phyloP scores from a whole-genome alignment of 2,888 invertebrate genomes.

The Lepetodrilus schrolli region DNA sequence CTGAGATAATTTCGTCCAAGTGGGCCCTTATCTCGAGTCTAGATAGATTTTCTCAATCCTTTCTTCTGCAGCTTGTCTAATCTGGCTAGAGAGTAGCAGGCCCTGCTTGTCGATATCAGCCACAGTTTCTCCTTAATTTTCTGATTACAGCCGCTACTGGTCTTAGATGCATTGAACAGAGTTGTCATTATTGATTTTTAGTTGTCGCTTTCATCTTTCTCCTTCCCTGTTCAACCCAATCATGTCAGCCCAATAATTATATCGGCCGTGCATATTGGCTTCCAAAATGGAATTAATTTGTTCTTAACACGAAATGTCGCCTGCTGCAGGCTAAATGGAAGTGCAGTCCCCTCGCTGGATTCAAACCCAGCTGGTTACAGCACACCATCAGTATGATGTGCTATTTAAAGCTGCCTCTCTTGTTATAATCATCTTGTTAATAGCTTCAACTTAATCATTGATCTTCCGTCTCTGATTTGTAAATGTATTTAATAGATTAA shows the following conservation, averaged over 20 bases:
- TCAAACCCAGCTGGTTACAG: background rate
- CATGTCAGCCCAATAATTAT: constrained; percentile 33
- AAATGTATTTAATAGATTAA: too few relatives aligned
- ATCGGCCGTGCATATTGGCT: constrained; percentile 32
- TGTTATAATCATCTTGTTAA: too few relatives aligned
- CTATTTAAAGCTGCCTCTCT: too few relatives aligned
- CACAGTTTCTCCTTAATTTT: constrained; percentile 29
- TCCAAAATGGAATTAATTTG: constrained; percentile 35
- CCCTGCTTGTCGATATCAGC: constrained; percentile 8
- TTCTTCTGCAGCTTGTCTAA: background rate
- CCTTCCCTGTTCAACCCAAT: constrained; percentile 21
- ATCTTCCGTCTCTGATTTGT: too few relatives aligned
- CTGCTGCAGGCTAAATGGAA: background rate
- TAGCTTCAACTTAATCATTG: too few relatives aligned
- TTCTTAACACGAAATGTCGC: constrained; percentile 25
- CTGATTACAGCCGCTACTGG: constrained; percentile 20
- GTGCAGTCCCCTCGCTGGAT: background rate
- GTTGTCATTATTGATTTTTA: constrained; percentile 24
- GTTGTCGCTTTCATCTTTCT: constrained; percentile 27
- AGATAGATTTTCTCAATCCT: constrained; percentile 16
- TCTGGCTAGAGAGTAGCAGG: background rate
- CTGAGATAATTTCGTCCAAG: background rate
- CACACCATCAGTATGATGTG: background rate
- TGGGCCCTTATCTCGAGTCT: constrained; percentile 15
- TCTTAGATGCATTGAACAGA: constrained; percentile 28